These are phyloP conservation scores for Mixornis gularis DNA, from an alignment of 2,113 vertebrate genomes.

Conservation along the genomic window DNA sequence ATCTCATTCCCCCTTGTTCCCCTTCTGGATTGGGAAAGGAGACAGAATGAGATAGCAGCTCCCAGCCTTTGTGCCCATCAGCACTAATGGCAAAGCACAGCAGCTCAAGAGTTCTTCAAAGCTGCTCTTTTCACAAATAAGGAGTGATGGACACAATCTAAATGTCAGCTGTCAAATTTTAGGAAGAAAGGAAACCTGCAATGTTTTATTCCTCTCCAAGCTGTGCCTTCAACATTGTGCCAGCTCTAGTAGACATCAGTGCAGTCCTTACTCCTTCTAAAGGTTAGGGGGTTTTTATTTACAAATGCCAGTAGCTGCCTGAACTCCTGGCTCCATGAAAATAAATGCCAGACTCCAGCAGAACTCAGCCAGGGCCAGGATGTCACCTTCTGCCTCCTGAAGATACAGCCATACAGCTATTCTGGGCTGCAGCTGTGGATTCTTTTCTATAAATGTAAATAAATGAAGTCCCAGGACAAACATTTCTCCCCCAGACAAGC, in stretches of 20 bases:
- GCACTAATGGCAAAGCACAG: not conserved
- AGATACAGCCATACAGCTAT: not conserved
- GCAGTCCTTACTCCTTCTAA: not conserved
- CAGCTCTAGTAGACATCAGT: not conserved
- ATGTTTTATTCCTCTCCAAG: not conserved
- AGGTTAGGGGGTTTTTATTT: not conserved
- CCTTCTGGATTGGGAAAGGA: not conserved
- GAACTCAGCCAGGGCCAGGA: not conserved
- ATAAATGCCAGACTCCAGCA: not conserved
- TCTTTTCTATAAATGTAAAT: not conserved
- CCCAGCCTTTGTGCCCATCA: not conserved
- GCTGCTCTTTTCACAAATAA: not conserved
- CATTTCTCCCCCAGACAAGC: not conserved
- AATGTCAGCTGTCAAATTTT: not conserved
- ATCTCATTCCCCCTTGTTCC: not conserved
- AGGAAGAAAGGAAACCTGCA: not conserved
- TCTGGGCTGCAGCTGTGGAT: not conserved
- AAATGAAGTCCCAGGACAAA: not conserved
- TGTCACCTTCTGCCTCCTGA: not conserved
- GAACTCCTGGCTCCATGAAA: not conserved
- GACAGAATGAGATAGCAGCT: not conserved
- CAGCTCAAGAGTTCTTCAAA: not conserved
- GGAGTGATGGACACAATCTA: not conserved
- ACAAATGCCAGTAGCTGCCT: not conserved
- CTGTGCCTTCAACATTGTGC: not conserved